Percentiles rank a stretch among this genome's conserved stretches.
Evolutionary conservation across 1,140 invertebrate species (phyloP).

Genomic region (Brachionus paranguensis): DNA sequence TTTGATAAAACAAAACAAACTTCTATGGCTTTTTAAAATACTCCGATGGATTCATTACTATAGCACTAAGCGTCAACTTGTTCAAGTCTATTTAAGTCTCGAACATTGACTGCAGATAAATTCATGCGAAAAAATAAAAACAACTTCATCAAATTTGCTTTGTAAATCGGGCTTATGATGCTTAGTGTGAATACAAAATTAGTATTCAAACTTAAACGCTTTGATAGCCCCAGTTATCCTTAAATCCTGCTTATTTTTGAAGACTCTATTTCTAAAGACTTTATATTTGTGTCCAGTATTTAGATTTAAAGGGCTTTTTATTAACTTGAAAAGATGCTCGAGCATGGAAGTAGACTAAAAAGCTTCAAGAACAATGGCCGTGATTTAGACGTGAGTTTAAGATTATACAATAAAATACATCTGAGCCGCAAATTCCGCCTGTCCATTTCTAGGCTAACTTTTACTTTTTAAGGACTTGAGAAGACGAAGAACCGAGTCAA

Average conservation of each 20-base stretch:
- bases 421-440: background rate
- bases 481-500: conserved; percentile 27
- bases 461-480: conserved; percentile 9
- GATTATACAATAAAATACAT: background rate
- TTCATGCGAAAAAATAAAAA: background rate
- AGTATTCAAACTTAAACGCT: background rate
- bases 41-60: background rate
- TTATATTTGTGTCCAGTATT: background rate
- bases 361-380: conserved; percentile 53
- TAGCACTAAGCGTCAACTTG: background rate
- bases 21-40: background rate
- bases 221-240: background rate
- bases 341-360: conserved; percentile 43
- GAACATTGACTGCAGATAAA: background rate
- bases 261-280: background rate
- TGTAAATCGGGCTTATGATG: background rate
- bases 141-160: background rate
- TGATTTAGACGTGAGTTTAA: conserved; percentile 62
- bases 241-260: background rate
- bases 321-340: conserved; percentile 24
- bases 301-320: background rate
- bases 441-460: too few relatives aligned
- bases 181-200: background rate
- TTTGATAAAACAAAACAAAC: background rate
- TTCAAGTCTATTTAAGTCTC: background rate